Evolutionary conservation across 2,888 invertebrate species (phyloP).

Genomic region (Drosophila mulleri): DNA sequence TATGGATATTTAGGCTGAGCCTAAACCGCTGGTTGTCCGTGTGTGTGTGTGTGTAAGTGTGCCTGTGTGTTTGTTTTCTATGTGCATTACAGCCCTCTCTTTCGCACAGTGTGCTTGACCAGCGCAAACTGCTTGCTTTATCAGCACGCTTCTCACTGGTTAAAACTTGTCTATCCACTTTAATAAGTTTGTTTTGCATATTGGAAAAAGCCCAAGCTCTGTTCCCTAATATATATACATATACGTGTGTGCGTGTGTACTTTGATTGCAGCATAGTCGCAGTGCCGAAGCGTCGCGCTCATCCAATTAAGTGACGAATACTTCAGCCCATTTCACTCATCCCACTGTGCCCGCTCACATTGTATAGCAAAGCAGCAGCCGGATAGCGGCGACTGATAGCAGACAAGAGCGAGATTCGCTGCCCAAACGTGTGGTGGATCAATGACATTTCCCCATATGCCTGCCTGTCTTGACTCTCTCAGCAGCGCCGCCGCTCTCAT

Average conservation of each 20-base stretch:
- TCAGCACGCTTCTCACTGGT: conserved; percentile 54
- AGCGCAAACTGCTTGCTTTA: conserved; percentile 66
- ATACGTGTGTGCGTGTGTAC: conserved; percentile 16
- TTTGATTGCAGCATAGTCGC: conserved; percentile 63
- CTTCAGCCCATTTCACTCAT: conserved; percentile 6
- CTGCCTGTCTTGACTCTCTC: conserved; percentile 3
- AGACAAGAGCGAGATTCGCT: conserved; percentile 46
- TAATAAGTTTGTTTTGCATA: conserved; percentile 75
- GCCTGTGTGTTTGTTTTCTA: conserved; percentile 40
- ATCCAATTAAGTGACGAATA: conserved; percentile 64
- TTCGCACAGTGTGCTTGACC: conserved; percentile 45
- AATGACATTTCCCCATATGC: conserved; percentile 44
- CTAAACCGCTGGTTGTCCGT: conserved; percentile 2
- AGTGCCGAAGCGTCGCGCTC: conserved; percentile 21
- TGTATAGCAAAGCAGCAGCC: conserved; percentile 45
- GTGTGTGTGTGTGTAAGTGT: background rate
- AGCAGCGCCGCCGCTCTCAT: conserved; percentile 6
- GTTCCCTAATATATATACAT: background rate
- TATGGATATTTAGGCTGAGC: conserved; percentile 42
- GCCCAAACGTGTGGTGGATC: conserved; percentile 45
- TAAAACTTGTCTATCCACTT: conserved; percentile 67
- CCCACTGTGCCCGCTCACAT: background rate
- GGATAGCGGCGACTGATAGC: conserved; percentile 69
- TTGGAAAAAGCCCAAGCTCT: conserved; percentile 32
- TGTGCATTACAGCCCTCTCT: conserved; percentile 24